Conservation (phyloP, 30 jellyfish, hydroid and myxozoan species). For the Nemopilema nomurai region DNA sequence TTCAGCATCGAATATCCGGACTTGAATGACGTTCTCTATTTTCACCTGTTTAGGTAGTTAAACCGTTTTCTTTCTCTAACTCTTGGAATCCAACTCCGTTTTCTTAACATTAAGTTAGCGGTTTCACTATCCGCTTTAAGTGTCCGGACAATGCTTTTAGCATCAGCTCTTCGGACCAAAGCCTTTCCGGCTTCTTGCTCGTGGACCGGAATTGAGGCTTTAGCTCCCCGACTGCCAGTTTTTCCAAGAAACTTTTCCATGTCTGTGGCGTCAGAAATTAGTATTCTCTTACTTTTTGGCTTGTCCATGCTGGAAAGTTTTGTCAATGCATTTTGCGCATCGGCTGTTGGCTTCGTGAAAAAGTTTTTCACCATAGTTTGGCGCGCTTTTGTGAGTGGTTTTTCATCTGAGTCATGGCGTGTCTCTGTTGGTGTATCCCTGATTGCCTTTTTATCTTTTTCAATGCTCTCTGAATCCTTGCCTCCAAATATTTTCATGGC, state of each 20-base stretch:
- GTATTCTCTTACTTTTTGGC: background rate
- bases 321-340: background rate
- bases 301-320: background rate
- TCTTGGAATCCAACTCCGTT: constrained; percentile 54
- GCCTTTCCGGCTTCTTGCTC: constrained; percentile 57
- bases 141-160: constrained; percentile 46
- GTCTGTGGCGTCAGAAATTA: background rate
- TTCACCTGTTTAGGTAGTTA: background rate
- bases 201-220: constrained; percentile 5
- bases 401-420: background rate
- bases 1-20: background rate
- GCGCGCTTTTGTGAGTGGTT: background rate
- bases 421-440: background rate
- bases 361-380: constrained; percentile 8
- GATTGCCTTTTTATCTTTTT: background rate
- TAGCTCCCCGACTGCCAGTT: background rate
- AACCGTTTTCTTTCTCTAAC: constrained; percentile 5
- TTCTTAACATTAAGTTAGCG: constrained; percentile 43
- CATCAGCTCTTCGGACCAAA: constrained; percentile 26
- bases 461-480: constrained; percentile 7
- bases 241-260: background rate
- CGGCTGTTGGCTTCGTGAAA: constrained; percentile 15
- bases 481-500: constrained; percentile 51
- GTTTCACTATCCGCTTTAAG: constrained; percentile 38
- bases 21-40: background rate